Evolutionary conservation across 2,797 vertebrate genomes (phyloP).

Genomic region (Tarsius wallacei): DNA sequence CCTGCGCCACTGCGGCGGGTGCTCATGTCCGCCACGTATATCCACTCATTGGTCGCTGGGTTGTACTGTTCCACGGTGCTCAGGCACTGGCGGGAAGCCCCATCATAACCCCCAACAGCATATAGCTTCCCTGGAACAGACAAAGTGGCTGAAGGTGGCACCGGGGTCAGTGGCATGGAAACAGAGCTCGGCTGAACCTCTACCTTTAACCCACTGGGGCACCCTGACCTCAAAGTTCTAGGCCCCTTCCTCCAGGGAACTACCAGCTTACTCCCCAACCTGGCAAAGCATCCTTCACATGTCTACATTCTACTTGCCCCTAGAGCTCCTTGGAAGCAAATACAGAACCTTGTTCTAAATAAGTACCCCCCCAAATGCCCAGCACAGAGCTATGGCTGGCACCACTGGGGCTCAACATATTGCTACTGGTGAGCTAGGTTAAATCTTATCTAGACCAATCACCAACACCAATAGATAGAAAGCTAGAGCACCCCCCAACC

Average conservation of each 20-base stretch:
- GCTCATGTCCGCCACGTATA: conserved; percentile 97
- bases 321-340: not conserved
- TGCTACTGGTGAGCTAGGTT: not conserved
- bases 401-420: not conserved
- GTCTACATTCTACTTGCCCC: not conserved
- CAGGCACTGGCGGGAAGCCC: conserved; percentile 97
- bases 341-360: not conserved
- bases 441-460: not conserved
- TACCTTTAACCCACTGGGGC: not conserved
- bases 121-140: conserved; percentile 95
- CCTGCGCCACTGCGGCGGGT: conserved; percentile 98
- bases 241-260: not conserved
- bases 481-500: not conserved
- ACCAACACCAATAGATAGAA: rapidly evolving
- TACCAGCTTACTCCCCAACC: not conserved
- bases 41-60: conserved; percentile 96
- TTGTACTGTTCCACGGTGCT: conserved; percentile 98
- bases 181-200: not conserved
- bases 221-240: not conserved
- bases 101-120: conserved; percentile 97
- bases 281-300: not conserved
- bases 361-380: not conserved
- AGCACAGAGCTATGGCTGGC: not conserved
- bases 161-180: not conserved
- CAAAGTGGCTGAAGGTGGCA: not conserved